These are phyloP conservation scores for Petrocephalus schoutedeni DNA, from an alignment of 2,797 vertebrate species.

Conservation along the genomic window DNA sequence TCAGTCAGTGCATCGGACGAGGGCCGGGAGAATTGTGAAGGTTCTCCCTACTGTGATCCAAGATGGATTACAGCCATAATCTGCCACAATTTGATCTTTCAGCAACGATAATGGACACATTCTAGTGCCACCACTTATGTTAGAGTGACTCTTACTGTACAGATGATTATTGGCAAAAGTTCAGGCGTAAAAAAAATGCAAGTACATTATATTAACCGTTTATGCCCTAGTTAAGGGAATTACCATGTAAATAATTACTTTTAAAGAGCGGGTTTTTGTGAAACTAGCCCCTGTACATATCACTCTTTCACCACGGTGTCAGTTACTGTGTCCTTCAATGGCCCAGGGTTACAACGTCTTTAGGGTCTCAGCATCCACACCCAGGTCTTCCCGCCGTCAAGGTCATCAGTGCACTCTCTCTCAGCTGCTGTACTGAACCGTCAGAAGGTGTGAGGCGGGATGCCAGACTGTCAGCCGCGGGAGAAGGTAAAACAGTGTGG, in stretches of 20 bases:
- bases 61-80: background rate
- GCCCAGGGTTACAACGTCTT: background rate
- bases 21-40: background rate
- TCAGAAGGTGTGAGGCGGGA: background rate
- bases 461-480: background rate
- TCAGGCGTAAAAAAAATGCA: background rate
- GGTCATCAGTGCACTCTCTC: background rate
- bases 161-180: background rate
- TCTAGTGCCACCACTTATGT: background rate
- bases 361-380: background rate
- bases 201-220: background rate
- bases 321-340: background rate
- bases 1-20: background rate
- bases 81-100: background rate
- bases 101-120: background rate
- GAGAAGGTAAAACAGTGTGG: background rate
- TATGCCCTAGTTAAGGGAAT: background rate
- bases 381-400: background rate
- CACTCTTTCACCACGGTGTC: background rate
- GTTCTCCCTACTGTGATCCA: background rate
- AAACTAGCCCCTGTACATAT: background rate
- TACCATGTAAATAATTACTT: background rate
- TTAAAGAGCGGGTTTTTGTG: background rate
- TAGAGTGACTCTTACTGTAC: background rate
- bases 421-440: background rate